Evolutionary conservation across 2,113 vertebrate species (phyloP).

Genomic region (Pholis gunnellus): DNA sequence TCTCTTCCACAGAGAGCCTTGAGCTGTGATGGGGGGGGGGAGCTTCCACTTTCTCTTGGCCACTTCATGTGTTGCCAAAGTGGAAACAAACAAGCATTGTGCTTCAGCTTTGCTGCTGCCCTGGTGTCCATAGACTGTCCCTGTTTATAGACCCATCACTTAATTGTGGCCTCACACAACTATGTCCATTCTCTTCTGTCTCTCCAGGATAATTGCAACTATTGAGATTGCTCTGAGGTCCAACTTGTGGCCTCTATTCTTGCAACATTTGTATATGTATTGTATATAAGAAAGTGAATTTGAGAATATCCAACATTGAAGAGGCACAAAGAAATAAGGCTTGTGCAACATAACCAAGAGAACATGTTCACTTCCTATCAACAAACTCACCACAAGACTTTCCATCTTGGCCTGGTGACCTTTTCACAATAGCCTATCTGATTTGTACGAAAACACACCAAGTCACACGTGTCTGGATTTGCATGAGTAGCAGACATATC

Average conservation of each 20-base stretch:
- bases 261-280: background rate
- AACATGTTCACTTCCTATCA: background rate
- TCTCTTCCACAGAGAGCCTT: slow-evolving; percentile 44
- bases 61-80: slow-evolving; percentile 72
- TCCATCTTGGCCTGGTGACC: background rate
- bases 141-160: slow-evolving; percentile 73
- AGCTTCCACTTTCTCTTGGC: slow-evolving; percentile 63
- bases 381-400: background rate
- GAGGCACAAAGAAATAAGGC: background rate
- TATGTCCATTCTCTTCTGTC: slow-evolving; percentile 44
- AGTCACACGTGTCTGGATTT: slow-evolving; percentile 19
- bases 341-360: background rate
- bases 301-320: background rate
- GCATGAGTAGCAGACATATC: slow-evolving; percentile 17
- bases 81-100: slow-evolving; percentile 79
- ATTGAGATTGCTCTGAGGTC: slow-evolving; percentile 10
- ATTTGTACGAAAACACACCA: slow-evolving; percentile 7
- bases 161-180: slow-evolving; percentile 72
- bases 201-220: slow-evolving; percentile 29
- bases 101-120: slow-evolving; percentile 38
- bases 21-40: slow-evolving; percentile 39
- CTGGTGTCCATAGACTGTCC: slow-evolving; percentile 61
- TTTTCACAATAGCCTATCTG: background rate
- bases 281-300: too few species aligned
- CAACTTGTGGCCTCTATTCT: slow-evolving; percentile 6